Base-by-base conservation (phyloP, 2,888 invertebrate genomes). In the Acleris holmiana region DNA sequence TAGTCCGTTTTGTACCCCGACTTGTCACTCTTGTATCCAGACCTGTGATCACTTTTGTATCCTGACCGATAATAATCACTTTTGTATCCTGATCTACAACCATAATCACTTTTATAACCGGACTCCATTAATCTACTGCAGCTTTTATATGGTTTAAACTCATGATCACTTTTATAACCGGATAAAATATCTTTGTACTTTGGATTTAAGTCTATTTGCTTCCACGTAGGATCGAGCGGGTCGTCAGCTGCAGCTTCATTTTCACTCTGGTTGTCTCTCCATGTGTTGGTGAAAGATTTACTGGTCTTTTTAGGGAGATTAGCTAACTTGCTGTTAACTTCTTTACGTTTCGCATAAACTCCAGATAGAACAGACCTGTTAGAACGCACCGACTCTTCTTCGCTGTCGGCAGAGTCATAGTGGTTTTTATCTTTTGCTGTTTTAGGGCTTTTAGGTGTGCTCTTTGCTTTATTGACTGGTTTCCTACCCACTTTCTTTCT, bases 401-500 rank as follows among this genome's bases (percentile, higher is more conserved):
- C 90, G 70, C 88, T 86, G 50, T 89, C 91, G 59, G 77, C 84
- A 2, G 92, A 91, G 69, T 91, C 91, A 66, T 88, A 91, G 58
- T 91, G 88, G 69, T 88, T 90, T 76, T 91, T 92, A 73, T 92
- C 91, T 70, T 88, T 89, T 44, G 89, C 76, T 2, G 89, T 88
- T 81, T 89, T 91, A 5, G 88, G 80, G 72, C 71, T 73, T 80
- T 88, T 82, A 40, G 80, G 72, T 13, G 78, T 29, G 8, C 8
- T 55, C 74, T 89, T 94, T 2, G 93, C 76, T 78, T 91, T 91
- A 66, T 76, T 86, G 71, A 88, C 86, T 13, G 94, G 94, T 60
- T 95, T 95, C 68, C 96, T 91, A 0, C 96, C 95, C 48, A 94
- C 95, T 84, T 95, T 96, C 69, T 96, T 93, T 65, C 96, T 94